These are phyloP conservation scores for Leptinotarsa texana DNA, from an alignment of 1,140 invertebrate genomes.

Conservation along the genomic window DNA sequence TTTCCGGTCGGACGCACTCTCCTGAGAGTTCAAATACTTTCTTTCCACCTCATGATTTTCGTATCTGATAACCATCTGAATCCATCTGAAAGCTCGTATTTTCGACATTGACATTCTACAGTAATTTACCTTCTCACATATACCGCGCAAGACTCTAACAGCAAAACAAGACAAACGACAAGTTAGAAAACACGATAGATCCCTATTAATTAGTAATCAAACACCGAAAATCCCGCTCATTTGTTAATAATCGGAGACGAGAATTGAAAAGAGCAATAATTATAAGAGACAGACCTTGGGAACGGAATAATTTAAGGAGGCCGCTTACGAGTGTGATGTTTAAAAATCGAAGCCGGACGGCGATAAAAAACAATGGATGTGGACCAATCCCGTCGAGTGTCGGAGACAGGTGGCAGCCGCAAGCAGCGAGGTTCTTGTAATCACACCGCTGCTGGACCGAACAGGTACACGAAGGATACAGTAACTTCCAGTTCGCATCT, in stretches of 20 bases:
- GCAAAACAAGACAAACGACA: constrained; percentile 2
- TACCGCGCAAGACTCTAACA: background rate
- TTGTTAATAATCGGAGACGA: constrained; percentile 6
- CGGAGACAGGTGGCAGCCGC: constrained; percentile 26
- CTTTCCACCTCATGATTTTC: background rate
- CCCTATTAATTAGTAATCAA: constrained; percentile 8
- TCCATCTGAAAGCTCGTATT: background rate
- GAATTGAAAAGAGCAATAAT: constrained; percentile 8
- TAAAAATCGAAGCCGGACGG: constrained; percentile 22
- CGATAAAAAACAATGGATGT: constrained; percentile 16
- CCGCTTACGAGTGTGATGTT: constrained; percentile 23
- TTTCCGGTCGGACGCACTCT: background rate
- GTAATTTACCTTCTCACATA: background rate
- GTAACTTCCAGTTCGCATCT: constrained; percentile 15
- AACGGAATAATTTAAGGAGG: constrained; percentile 20
- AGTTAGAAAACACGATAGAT: constrained; percentile 6
- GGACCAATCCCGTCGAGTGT: constrained; percentile 21
- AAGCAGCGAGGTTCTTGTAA: constrained; percentile 22
- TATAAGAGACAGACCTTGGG: constrained; percentile 22
- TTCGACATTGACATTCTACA: background rate
- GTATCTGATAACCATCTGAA: background rate
- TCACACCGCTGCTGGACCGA: constrained; percentile 14
- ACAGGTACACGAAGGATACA: constrained; percentile 21
- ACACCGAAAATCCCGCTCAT: constrained; percentile 4
- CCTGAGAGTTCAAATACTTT: background rate